phyloP scores from a whole-genome alignment of 2,113 vertebrate genomes.

The Sinocyclocheilus grahami region DNA sequence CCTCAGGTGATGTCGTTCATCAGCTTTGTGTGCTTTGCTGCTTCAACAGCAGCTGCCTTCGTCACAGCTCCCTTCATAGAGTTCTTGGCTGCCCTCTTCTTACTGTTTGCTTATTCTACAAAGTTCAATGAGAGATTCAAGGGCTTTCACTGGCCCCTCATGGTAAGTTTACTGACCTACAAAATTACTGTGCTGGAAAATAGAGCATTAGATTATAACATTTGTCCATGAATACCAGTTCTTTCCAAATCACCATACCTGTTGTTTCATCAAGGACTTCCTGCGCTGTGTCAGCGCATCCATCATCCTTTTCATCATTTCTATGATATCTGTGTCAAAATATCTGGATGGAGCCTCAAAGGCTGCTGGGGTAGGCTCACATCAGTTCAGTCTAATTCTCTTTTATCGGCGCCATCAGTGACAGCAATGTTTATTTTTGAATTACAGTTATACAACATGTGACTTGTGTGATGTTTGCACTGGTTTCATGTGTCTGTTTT shows the following conservation, averaged over 20 bases:
- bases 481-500: neutral
- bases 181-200: neutral
- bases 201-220: neutral
- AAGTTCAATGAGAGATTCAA: constrained; percentile 91
- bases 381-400: neutral
- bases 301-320: constrained; percentile 92
- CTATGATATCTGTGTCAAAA: constrained; percentile 90
- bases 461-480: neutral
- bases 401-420: neutral
- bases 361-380: constrained; percentile 86
- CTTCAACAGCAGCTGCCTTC: constrained; percentile 82
- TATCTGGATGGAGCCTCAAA: constrained; percentile 85
- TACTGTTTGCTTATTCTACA: constrained; percentile 87
- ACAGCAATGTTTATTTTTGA: neutral
- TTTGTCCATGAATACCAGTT: neutral
- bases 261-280: constrained; percentile 82
- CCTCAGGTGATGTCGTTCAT: constrained; percentile 87
- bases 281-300: constrained; percentile 90
- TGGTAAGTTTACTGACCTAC: constrained; percentile 74
- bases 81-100: constrained; percentile 86
- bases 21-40: constrained; percentile 91
- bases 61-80: constrained; percentile 88
- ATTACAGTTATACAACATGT: neutral
- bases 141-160: constrained; percentile 88
- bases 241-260: neutral